phyloP scores from a whole-genome alignment of 1,140 invertebrate species.

The Papilio aristodemus region DNA sequence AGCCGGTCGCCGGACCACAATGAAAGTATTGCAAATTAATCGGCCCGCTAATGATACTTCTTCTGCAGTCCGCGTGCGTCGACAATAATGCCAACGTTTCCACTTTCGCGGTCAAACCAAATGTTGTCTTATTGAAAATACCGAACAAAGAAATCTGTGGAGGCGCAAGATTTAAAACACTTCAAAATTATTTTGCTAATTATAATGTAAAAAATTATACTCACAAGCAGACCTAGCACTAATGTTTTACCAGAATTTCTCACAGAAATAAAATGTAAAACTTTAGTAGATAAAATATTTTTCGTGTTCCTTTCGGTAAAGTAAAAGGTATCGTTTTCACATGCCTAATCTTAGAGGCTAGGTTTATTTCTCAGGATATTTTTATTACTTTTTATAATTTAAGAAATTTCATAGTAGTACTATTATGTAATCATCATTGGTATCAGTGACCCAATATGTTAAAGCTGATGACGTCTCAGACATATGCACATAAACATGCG shows the following conservation, averaged over 20 bases:
- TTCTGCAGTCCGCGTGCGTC: slow-evolving; percentile 43
- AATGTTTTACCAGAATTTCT: no score
- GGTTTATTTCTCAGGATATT: no score
- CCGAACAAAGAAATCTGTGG: slow-evolving; percentile 40
- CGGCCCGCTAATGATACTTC: slow-evolving; percentile 55
- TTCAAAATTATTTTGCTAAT: background rate
- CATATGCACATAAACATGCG: slow-evolving; percentile 36
- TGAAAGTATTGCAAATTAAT: slow-evolving; percentile 53
- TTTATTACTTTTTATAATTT: no score
- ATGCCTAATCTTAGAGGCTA: no score
- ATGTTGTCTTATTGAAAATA: slow-evolving; percentile 53
- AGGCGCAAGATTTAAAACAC: slow-evolving; percentile 29
- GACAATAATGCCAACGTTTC: slow-evolving; percentile 58
- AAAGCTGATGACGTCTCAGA: slow-evolving; percentile 38
- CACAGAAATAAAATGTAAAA: no score
- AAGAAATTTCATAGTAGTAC: no score
- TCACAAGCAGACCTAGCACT: no score
- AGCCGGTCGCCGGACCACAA: slow-evolving; percentile 39
- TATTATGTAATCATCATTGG: background rate
- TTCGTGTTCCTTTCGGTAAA: no score
- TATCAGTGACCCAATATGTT: background rate
- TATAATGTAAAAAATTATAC: no score
- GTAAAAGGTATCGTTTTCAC: no score
- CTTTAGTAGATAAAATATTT: no score
- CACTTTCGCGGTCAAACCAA: slow-evolving; percentile 68